phyloP scores from a whole-genome alignment of 2,888 invertebrate genomes.

The Melinaea marsaeus region DNA sequence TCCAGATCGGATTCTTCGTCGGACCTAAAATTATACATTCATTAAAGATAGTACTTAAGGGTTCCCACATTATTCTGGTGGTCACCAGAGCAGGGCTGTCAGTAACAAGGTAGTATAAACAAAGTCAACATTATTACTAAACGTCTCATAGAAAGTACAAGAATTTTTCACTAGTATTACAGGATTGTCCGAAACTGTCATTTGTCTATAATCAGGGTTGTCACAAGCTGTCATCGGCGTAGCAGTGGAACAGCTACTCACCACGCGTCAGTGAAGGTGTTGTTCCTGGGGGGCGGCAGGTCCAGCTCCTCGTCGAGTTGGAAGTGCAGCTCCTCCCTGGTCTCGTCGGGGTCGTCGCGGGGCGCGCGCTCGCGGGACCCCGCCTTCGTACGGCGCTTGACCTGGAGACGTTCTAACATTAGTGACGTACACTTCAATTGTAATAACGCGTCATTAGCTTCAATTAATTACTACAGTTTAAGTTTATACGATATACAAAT shows the following conservation, averaged over 20 bases:
- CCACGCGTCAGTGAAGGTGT: constrained; percentile 86
- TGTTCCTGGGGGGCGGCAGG: constrained; percentile 87
- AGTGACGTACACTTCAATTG: not conserved
- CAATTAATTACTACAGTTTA: not conserved
- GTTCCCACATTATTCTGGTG: too few species aligned
- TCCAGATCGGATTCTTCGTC: constrained; percentile 93
- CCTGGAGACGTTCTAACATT: constrained; percentile 49
- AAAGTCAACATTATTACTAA: too few species aligned
- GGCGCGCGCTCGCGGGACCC: constrained; percentile 68
- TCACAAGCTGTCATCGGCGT: too few species aligned
- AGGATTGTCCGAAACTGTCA: too few species aligned
- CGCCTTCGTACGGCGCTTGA: constrained; percentile 78
- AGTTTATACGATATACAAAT: not conserved
- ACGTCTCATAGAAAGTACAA: too few species aligned
- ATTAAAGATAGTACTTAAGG: not conserved
- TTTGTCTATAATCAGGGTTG: too few species aligned
- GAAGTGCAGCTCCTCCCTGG: constrained; percentile 92
- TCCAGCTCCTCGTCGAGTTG: constrained; percentile 98
- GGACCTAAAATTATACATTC: constrained; percentile 70
- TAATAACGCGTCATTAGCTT: not conserved
- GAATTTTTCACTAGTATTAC: too few species aligned
- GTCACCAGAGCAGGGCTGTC: too few species aligned
- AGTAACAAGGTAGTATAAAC: too few species aligned
- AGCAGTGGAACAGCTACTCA: constrained; percentile 45
- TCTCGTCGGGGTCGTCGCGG: constrained; percentile 42